These are phyloP conservation scores for Norana najaformis DNA, from an alignment of 2,888 invertebrate genomes.

Conservation along the genomic window DNA sequence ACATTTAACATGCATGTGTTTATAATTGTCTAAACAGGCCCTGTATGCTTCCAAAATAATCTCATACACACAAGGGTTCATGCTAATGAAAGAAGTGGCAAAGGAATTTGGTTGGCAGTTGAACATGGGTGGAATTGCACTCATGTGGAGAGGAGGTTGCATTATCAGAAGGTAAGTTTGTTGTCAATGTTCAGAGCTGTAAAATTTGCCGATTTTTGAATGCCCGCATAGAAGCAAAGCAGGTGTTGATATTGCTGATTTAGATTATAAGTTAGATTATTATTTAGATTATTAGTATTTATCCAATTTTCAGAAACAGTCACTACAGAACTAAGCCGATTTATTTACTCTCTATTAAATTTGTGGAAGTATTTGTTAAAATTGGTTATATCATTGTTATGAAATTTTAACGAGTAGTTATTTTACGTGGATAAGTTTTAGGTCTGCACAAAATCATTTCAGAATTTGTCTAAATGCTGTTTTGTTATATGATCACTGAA, in stretches of 20 bases:
- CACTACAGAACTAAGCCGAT: neutral
- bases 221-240: neutral
- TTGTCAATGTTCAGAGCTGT: neutral
- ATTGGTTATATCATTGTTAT: too few species aligned
- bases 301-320: neutral
- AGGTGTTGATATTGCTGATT: neutral
- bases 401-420: too few species aligned
- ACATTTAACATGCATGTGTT: neutral
- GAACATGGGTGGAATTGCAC: constrained; percentile 88
- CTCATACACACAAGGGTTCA: constrained; percentile 91
- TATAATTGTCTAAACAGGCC: constrained; percentile 69
- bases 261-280: neutral
- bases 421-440: too few species aligned
- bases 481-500: too few species aligned
- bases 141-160: constrained; percentile 99
- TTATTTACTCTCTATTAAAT: too few species aligned
- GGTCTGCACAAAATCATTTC: too few species aligned
- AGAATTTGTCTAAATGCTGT: too few species aligned
- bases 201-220: neutral
- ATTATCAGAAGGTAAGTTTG: constrained; percentile 81
- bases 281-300: neutral
- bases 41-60: constrained; percentile 96
- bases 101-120: constrained; percentile 88
- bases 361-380: too few species aligned
- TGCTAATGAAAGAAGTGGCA: constrained; percentile 90